Conservation (phyloP, 2,888 invertebrate species). For the Scaptomyza tumidula region DNA sequence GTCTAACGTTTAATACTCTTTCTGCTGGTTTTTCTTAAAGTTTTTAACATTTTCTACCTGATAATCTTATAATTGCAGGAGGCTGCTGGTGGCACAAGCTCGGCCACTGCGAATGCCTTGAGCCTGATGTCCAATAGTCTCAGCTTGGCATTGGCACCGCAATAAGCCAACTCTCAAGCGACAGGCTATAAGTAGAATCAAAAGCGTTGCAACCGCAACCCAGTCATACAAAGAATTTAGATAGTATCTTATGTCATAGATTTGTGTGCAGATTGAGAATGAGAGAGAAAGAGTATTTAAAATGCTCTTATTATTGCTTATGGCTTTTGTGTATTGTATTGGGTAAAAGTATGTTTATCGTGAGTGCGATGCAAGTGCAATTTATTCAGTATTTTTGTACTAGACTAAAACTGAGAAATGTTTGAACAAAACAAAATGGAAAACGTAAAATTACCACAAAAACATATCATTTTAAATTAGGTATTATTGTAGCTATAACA, state of each 20-base stretch:
- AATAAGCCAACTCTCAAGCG: conserved; percentile 59
- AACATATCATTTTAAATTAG: conserved; percentile 81
- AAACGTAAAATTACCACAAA: conserved; percentile 65
- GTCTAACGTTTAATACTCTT: not conserved
- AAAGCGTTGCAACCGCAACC: conserved; percentile 20
- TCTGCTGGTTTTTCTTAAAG: not conserved
- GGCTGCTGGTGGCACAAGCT: conserved; percentile 46
- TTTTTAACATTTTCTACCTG: not conserved
- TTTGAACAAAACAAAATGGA: conserved; percentile 24
- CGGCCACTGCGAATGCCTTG: conserved; percentile 66
- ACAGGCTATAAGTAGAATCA: conserved; percentile 31
- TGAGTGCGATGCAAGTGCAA: conserved; percentile 63
- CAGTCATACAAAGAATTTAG: conserved; percentile 18
- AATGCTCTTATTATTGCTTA: conserved; percentile 47
- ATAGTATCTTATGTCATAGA: conserved; percentile 8
- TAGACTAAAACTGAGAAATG: conserved; percentile 60
- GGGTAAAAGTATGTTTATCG: conserved; percentile 25
- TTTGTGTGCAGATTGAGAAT: conserved; percentile 14
- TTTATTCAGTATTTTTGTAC: conserved; percentile 78
- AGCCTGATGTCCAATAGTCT: conserved; percentile 82
- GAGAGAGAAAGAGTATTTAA: conserved; percentile 31
- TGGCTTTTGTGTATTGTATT: conserved; percentile 39
- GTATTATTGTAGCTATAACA: conserved; percentile 53
- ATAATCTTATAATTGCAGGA: conserved; percentile 40
- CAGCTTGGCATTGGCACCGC: conserved; percentile 81